Evolutionary conservation across 1,140 invertebrate species (phyloP), one percentile per base, ranked within the genome.

Genomic region (Zeugodacus cucurbitae): DNA sequence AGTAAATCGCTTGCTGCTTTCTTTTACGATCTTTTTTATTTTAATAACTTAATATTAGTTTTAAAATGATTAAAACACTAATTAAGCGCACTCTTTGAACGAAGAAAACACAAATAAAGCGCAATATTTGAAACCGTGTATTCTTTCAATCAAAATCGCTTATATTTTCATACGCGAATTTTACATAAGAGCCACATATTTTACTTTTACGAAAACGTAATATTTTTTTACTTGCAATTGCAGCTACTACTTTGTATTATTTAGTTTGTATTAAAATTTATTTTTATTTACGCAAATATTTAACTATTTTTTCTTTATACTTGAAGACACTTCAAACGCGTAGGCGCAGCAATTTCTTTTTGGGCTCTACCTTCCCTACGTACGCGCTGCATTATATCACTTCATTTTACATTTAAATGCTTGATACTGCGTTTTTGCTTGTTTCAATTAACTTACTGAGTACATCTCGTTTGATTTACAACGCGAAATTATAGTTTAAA

Each of bases 181-280:
- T 82, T 82, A 82, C 74, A 82, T 82, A 82, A 82, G 74, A 48
- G 22, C 58, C 58, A 62, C 58, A 26, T 22, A 62, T 26, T 62
- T 62, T 62, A 22, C 58, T n/a, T 62, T 62, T 22, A 62, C 58
- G 26, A 62, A 62, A n/a, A 17, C n/a, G n/a, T 26, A 26, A 26
- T 26, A 62, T n/a, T 62, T 22, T 41, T 48, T 37, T 2, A 2
- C 7, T 7, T 54, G n/a, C 14, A 74, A 74, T 74, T 74, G 34
- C 20, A 34, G 44, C n/a, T 26, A 2, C 41, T n/a, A 82, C n/a
- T n/a, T n/a, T n/a, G n/a, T n/a, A n/a, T n/a, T n/a, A 48, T 54
- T 82, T 70, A 1, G 7, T 37, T 20, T 29, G 10, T 10, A 17
- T 5, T 10, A 37, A 20, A 7, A 14, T 70, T 70, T 20, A 0